Evolutionary conservation across 2,888 invertebrate species (phyloP).

Genomic region (Drosophila robusta): DNA sequence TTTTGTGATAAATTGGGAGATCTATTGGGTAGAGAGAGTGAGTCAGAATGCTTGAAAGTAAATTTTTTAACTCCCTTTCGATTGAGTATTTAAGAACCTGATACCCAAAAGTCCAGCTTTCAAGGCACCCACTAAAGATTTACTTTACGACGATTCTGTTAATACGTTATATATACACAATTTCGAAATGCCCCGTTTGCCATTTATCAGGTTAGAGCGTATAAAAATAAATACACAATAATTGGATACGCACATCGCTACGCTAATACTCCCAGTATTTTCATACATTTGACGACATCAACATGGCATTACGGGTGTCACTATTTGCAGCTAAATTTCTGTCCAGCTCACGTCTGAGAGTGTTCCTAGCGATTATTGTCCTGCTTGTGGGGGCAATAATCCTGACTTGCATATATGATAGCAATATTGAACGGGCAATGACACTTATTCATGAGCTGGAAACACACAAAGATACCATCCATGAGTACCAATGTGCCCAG

Average conservation of each 20-base stretch:
- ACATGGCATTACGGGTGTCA: constrained; percentile 47
- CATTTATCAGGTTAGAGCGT: background rate
- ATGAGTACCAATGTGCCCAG: background rate
- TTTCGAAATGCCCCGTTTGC: background rate
- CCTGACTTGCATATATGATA: constrained; percentile 42
- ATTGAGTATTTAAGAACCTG: no score
- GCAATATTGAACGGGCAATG: constrained; percentile 62
- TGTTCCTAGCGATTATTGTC: constrained; percentile 63
- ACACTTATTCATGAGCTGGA: constrained; percentile 57
- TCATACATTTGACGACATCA: background rate
- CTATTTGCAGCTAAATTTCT: constrained; percentile 32
- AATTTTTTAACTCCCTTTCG: no score
- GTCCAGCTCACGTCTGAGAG: constrained; percentile 34
- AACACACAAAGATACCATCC: background rate
- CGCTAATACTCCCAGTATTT: background rate
- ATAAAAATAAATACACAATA: background rate
- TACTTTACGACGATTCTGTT: no score
- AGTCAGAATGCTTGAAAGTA: no score
- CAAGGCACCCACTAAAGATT: no score
- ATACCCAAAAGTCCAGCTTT: no score
- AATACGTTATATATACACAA: background rate
- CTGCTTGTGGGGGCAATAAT: constrained; percentile 47
- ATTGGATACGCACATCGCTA: background rate
- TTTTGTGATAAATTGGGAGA: no score
- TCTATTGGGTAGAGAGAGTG: no score